A percentile compares a stretch with the other conserved stretches of the same genome.
These are phyloP conservation scores for Ophiodon elongatus DNA, from an alignment of 2,113 vertebrate genomes.

Conservation along the genomic window DNA sequence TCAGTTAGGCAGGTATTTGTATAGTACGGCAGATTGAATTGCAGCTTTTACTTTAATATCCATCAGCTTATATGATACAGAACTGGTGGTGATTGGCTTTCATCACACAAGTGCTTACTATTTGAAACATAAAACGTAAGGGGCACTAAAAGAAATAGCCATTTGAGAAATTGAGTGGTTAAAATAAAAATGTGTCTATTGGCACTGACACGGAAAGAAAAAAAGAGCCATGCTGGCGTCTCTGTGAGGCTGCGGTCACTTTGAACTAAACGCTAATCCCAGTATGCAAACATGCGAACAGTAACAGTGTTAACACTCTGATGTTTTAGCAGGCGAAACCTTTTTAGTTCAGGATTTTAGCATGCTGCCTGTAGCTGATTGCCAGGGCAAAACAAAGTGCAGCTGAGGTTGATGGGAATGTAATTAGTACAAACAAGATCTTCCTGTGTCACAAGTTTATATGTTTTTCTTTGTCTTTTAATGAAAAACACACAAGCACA, in stretches of 20 bases:
- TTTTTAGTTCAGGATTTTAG: neutral
- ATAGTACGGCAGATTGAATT: neutral
- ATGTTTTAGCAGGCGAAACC: neutral
- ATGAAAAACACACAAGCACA: neutral
- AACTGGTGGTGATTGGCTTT: neutral
- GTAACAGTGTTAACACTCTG: neutral
- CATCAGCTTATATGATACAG: neutral
- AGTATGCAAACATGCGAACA: neutral
- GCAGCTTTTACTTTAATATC: slow-evolving; percentile 22
- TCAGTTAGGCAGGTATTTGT: neutral
- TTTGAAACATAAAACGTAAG: neutral
- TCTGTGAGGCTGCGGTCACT: neutral
- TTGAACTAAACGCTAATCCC: neutral
- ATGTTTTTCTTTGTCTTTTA: neutral
- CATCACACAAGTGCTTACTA: neutral
- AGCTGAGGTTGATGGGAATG: neutral
- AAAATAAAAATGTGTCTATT: neutral
- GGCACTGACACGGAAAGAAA: neutral
- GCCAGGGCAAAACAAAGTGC: neutral
- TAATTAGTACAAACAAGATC: neutral
- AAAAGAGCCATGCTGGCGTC: neutral
- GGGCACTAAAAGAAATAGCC: neutral
- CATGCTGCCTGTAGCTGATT: neutral
- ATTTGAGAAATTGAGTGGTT: neutral
- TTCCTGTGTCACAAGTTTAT: neutral